Evolutionary conservation across 2,888 invertebrate species (phyloP).

Genomic region (Agrotis puta): DNA sequence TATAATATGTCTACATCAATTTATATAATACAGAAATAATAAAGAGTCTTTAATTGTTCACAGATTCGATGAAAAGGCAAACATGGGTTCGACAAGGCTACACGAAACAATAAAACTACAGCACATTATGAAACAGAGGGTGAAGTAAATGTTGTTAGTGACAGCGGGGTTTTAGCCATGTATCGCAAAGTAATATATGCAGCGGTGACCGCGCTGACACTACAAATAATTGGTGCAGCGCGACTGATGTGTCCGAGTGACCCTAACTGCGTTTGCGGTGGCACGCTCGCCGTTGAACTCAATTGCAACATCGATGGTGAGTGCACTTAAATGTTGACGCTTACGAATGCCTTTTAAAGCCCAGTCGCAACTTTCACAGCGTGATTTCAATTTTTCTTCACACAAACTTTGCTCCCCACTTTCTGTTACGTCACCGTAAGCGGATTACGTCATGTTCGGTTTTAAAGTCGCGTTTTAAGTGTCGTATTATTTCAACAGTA

Average conservation of each 20-base stretch:
- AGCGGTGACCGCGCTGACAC: constrained; percentile 79
- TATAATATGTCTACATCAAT: constrained; percentile 54
- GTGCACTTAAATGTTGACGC: constrained; percentile 76
- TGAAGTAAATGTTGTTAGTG: constrained; percentile 68
- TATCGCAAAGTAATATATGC: constrained; percentile 79
- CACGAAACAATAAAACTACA: constrained; percentile 62
- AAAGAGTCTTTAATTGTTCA: constrained; percentile 68
- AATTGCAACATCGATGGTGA: constrained; percentile 89
- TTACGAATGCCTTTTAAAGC: constrained; percentile 67
- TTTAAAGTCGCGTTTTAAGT: constrained; percentile 26
- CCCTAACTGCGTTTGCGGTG: constrained; percentile 89
- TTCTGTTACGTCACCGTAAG: constrained; percentile 34
- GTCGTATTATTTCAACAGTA: constrained; percentile 22
- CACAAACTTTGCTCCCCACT: constrained; percentile 14
- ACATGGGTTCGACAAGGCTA: constrained; percentile 57
- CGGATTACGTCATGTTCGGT: constrained; percentile 51
- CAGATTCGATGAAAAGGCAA: constrained; percentile 70
- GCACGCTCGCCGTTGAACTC: constrained; percentile 86
- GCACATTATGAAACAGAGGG: constrained; percentile 54
- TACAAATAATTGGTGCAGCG: constrained; percentile 84
- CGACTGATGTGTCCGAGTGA: constrained; percentile 84
- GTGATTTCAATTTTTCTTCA: constrained; percentile 38
- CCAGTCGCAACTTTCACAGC: constrained; percentile 18
- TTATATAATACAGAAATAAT: constrained; percentile 56
- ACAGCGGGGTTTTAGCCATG: constrained; percentile 73